Percentiles rank a stretch among this genome's conserved stretches.
Evolutionary conservation across 2,113 vertebrate genomes (phyloP).

Genomic region (Nothoprocta perdicaria): DNA sequence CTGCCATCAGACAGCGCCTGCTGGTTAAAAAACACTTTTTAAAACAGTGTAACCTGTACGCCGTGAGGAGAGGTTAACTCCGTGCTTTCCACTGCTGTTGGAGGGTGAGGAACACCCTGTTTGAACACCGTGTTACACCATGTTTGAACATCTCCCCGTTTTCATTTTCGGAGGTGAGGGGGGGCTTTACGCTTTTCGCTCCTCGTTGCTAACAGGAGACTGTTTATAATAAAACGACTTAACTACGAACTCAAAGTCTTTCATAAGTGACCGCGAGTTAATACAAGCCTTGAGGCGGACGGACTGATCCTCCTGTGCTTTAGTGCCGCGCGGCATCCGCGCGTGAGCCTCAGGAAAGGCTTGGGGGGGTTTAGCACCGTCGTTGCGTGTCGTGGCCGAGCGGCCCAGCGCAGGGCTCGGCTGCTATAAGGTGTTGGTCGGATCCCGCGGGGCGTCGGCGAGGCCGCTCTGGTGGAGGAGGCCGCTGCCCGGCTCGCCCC

Average conservation of each 20-base stretch:
- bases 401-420: constrained; percentile 23
- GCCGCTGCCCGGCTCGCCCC: constrained; percentile 81
- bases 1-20: constrained; percentile 20
- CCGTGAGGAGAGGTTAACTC: background rate
- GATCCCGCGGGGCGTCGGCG: constrained; percentile 75
- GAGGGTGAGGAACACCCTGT: background rate
- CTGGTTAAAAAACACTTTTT: constrained; percentile 10
- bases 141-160: constrained; percentile 39
- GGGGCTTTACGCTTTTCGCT: background rate
- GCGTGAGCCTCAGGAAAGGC: constrained; percentile 69
- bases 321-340: constrained; percentile 74
- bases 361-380: constrained; percentile 90
- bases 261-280: constrained; percentile 47
- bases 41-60: background rate
- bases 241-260: constrained; percentile 43
- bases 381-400: constrained; percentile 43
- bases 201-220: background rate
- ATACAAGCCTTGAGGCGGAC: constrained; percentile 73
- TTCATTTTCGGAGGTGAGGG: background rate
- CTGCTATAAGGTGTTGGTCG: constrained; percentile 93
- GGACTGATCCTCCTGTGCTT: constrained; percentile 78
- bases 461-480: constrained; percentile 79
- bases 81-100: background rate
- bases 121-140: background rate
- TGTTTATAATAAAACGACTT: constrained; percentile 45